Evolutionary conservation across 2,113 vertebrate genomes (phyloP).

Genomic region (pig (Sus scrofa)): DNA sequence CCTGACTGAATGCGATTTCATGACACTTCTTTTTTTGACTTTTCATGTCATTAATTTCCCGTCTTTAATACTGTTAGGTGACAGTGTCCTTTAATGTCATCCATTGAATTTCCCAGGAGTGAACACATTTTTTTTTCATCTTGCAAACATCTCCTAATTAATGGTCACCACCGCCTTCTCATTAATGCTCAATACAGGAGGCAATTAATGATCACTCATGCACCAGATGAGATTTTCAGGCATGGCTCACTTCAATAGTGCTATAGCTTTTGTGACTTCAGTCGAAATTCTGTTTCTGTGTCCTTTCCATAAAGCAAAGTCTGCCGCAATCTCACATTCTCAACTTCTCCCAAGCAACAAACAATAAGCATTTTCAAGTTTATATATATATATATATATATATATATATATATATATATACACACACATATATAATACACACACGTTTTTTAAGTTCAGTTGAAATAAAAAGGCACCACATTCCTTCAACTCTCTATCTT

Average conservation of each 20-base stretch:
- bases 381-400: background rate
- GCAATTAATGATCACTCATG: slow-evolving; percentile 81
- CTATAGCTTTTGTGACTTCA: slow-evolving; percentile 51
- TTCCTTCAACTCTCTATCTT: background rate
- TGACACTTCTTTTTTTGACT: slow-evolving; percentile 38
- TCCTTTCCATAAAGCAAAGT: slow-evolving; percentile 12
- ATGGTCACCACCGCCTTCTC: slow-evolving; percentile 67
- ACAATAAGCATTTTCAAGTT: slow-evolving; percentile 30
- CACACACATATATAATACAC: too few species aligned
- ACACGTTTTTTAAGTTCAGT: background rate
- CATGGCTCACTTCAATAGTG: slow-evolving; percentile 37
- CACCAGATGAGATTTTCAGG: slow-evolving; percentile 73
- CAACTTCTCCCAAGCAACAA: background rate
- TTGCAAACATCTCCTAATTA: slow-evolving; percentile 80
- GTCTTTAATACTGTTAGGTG: slow-evolving; percentile 62
- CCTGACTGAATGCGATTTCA: slow-evolving; percentile 34
- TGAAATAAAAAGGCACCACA: background rate
- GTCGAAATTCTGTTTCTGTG: slow-evolving; percentile 62
- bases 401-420: background rate
- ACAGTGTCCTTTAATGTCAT: slow-evolving; percentile 72
- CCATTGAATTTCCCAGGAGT: slow-evolving; percentile 72
- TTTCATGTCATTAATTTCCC: slow-evolving; percentile 62
- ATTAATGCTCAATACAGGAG: slow-evolving; percentile 76
- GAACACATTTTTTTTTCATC: slow-evolving; percentile 61
- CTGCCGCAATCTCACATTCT: background rate